Evolutionary conservation across 2,797 vertebrate genomes (phyloP).

Genomic region (Carduelis carduelis): DNA sequence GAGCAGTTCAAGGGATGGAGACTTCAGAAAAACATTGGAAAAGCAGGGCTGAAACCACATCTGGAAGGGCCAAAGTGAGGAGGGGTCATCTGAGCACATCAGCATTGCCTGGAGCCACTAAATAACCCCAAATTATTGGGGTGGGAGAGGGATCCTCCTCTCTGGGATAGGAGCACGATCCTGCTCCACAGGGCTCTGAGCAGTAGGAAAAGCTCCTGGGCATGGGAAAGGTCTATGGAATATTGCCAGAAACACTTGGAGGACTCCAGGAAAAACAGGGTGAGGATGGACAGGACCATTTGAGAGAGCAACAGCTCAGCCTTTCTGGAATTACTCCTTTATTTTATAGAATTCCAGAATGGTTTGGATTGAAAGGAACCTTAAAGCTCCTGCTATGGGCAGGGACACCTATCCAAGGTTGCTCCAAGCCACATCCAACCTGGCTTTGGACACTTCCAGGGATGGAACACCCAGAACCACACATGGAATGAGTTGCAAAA

Average conservation of each 20-base stretch:
- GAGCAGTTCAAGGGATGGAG: background rate
- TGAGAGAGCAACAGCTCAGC: background rate
- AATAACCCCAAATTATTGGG: background rate
- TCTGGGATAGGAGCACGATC: background rate
- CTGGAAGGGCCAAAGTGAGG: background rate
- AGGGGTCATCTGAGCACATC: background rate
- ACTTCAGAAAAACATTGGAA: background rate
- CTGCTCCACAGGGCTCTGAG: background rate
- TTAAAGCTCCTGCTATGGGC: background rate
- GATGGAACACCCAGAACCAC: background rate
- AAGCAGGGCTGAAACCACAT: rapidly evolving
- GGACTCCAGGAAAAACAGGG: background rate
- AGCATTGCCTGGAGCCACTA: background rate
- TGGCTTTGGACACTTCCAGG: background rate
- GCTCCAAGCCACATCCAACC: background rate
- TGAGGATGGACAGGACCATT: background rate
- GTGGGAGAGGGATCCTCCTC: background rate
- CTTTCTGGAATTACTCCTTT: background rate
- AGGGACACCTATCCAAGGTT: background rate
- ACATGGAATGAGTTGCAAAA: background rate
- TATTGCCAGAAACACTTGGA: background rate
- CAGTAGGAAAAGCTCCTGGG: background rate
- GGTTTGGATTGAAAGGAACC: background rate
- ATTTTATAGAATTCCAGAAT: background rate
- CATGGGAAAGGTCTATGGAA: background rate